Evolutionary conservation across 1,140 invertebrate species (phyloP), one percentile per base, ranked within the genome.

Genomic region (Homalodisca vitripennis): DNA sequence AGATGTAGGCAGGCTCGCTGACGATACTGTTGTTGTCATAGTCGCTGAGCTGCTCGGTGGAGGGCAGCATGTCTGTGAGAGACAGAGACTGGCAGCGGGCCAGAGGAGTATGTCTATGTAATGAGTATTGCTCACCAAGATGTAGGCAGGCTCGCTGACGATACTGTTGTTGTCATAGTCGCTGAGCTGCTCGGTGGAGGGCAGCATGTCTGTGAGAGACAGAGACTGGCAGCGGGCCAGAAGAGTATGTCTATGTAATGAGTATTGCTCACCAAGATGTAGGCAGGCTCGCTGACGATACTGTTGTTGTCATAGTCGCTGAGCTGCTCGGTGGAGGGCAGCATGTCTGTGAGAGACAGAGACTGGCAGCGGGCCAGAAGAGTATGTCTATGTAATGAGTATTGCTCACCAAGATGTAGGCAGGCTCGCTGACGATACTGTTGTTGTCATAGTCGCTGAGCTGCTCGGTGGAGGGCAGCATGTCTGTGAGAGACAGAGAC

Each of bases 381-480:
- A 20, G n/a, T n/a, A n/a, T n/a, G n/a, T n/a, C n/a, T n/a, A n/a
- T n/a, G n/a, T n/a, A n/a, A n/a, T n/a, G n/a, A n/a, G n/a, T n/a
- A 10, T 60, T 41, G 47, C 75, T 73, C 41, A 76, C 75, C 29
- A 74, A 55, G 29, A 75, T 20, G 55, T 77, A 77, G 0, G 90
- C 88, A 1, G 91, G 91, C 79, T 93, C 91, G 77, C 90, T 92
- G 76, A 91, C 92, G 57, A 92, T 91, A 74, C 91, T 91, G 74
- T 85, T 90, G 17, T 71, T 73, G 20, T 75, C 76, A 46, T 72
- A 66, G 29, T 75, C 75, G 47, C 48, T 51, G 48, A 51, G 6
- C n/a, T 51, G 48, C n/a, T 51, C 48, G 20, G 31, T 27, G 2
- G 24, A 85, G 20, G 63, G 63, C 72, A 86, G 82, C 78, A 87